Evolutionary conservation across 2,113 vertebrate species (phyloP).

Genomic region (Xiphophorus maculatus): DNA sequence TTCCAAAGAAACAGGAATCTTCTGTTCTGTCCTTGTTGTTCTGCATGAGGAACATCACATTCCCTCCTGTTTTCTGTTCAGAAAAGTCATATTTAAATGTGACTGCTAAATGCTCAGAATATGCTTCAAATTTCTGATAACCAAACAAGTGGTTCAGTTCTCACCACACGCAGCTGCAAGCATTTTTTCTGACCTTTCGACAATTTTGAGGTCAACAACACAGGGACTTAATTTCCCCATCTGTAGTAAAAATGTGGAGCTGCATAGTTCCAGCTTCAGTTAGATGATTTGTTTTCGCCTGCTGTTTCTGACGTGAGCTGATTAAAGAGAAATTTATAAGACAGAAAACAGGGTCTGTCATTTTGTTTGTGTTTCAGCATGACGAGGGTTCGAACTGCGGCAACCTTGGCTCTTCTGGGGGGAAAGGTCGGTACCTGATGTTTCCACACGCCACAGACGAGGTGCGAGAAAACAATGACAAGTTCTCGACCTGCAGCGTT

Average conservation of each 20-base stretch:
- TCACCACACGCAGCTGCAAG: background rate
- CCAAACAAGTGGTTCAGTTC: background rate
- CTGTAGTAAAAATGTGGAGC: conserved; percentile 6
- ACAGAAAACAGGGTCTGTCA: background rate
- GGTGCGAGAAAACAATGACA: conserved; percentile 84
- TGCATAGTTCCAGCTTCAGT: background rate
- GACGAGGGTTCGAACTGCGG: conserved; percentile 80
- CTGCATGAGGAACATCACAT: background rate
- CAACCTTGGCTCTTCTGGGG: conserved; percentile 54
- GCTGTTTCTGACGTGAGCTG: conserved; percentile 1
- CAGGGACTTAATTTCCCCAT: background rate
- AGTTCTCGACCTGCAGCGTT: conserved; percentile 83
- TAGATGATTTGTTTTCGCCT: background rate
- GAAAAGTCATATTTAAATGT: conserved; percentile 1
- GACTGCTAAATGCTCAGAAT: conserved; percentile 12
- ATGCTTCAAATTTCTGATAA: background rate
- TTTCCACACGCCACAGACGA: conserved; percentile 79
- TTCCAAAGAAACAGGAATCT: background rate
- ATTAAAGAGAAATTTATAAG: background rate
- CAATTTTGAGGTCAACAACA: background rate
- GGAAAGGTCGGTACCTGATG: conserved; percentile 84
- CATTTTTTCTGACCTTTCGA: background rate
- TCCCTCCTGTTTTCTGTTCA: conserved; percentile 15
- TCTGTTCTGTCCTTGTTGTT: conserved; percentile 16
- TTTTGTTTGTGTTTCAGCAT: conserved; percentile 71